Base-by-base conservation (phyloP, 37 sponge, comb jelly and placozoan genomes). In the Tethya wilhelma region DNA sequence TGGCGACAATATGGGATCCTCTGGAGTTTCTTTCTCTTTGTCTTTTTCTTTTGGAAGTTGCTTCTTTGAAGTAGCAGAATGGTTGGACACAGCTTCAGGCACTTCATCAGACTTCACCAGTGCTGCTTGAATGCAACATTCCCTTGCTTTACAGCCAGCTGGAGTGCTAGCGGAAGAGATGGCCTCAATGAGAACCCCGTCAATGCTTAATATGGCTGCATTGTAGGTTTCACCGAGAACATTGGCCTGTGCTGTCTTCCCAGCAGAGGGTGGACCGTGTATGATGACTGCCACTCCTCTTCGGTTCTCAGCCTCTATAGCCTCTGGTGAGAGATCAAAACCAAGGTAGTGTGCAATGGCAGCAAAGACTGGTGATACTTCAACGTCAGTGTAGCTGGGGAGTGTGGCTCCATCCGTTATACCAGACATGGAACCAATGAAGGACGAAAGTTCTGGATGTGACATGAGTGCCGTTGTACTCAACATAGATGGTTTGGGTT, bases 301-400 rank as follows among this genome's bases (percentile, higher is more conserved):
- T 53, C 91, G 39, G 55, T 57, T 73, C 66, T 90, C 80, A 4
- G 94, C 90, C 41, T 68, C 38, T 41, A 68, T 53, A 2, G 86
- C 99, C 55, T 91, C 92, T 31, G 90, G 87, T 25, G 95, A 88
- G 28, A 91, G 53, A 57, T 97, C 97, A 28, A 96, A 79, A 34
- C 99, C 99, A 45, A 98, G 67, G 81, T 98, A 84, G 25, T 90
- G 74, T 33, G 99, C 97, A 63, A 98, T 86, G 45, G 97, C 92
- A n/a, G 89, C 86, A 36, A 74, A 75, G 4, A 94, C 90, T 34
- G 97, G 93, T 1, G 93, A 82, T 28, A 81, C 86, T 3, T 74
- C 92, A 30, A 94, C 67, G 9, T 82, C 70, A 29, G 60, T 25
- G 12, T 77, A 64, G 69, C 49, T 75, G 46, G 43, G 44, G 2